Base-by-base conservation (phyloP, 2,888 invertebrate genomes). In the Podotricha telesiphe region DNA sequence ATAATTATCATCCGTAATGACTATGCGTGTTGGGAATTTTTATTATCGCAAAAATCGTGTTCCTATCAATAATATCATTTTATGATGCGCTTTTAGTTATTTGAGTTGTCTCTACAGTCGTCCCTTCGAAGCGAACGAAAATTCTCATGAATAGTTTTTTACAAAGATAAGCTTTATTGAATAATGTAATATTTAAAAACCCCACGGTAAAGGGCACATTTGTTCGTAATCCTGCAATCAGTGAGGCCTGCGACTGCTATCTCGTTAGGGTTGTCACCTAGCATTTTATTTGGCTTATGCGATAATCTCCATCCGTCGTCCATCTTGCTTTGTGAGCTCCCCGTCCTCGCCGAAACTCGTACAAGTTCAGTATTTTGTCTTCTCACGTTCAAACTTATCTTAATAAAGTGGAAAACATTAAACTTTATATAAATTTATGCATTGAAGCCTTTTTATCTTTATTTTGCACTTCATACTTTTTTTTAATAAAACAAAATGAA, bases 241-340 rank as follows among this genome's bases (percentile, higher is more conserved):
- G 65, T 42, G 47, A 17, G 51, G 51, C 67, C 45, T 13, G 53
- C 53, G 53, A 42, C 56, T 65, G 65, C 47, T 51, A 58, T 67
- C 67, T 67, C 37, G 67, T 67, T 61, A 67, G 67, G 67, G 67
- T 61, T 61, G 67, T 67, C 67, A 67, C 67, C 59, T 37, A 53
- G 45, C 61, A 15, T 62, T 62, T 67, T 67, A 62, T 67, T 62
- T 61, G 61, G 62, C 62, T 67, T 62, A 47, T 47, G 61, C 34
- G 48, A 68, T 68, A 64, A 50, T 68, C 64, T 64, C 50, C 42
- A 65, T 67, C 67, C 64, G 51, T 48, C 62, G 68, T 68, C 68
- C 56, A 58, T 68, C 68, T 68, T 68, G 64, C 64, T 68, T 68
- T 68, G 64, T 68, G 47, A 55, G 50, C 22, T 64, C 64, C 50